Percentiles rank a stretch among this genome's conserved stretches.
phyloP scores from a whole-genome alignment of 2,888 invertebrate genomes.

The Sceliomorpha sp. region DNA sequence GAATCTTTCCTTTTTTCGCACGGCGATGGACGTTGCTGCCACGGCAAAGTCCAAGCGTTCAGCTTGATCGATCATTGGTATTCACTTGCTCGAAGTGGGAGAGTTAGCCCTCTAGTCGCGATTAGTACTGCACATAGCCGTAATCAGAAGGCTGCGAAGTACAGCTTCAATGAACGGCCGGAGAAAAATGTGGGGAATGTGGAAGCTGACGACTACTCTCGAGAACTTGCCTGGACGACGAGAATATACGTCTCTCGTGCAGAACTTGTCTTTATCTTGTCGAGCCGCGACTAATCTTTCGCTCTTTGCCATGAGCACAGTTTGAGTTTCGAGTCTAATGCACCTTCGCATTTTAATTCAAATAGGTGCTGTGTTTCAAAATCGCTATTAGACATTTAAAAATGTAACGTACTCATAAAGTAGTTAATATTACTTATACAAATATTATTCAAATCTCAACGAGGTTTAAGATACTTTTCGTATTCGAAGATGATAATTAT shows the following conservation, averaged over 20 bases:
- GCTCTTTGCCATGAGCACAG: conserved; percentile 33
- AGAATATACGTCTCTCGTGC: conserved; percentile 56
- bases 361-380: conserved; percentile 1
- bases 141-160: conserved; percentile 17
- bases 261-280: conserved; percentile 62
- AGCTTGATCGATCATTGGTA: conserved; percentile 28
- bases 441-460: too few species aligned
- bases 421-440: too few species aligned
- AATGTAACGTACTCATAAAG: background rate
- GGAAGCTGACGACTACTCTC: conserved; percentile 68
- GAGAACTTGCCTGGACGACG: conserved; percentile 57
- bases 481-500: too few species aligned
- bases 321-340: conserved; percentile 24
- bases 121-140: conserved; percentile 10
- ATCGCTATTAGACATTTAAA: background rate
- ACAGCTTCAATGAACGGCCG: conserved; percentile 56
- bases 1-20: background rate
- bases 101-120: conserved; percentile 25
- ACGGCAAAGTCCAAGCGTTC: conserved; percentile 17
- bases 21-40: conserved; percentile 19
- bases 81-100: conserved; percentile 15
- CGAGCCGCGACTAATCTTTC: conserved; percentile 50
- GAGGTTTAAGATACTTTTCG: too few species aligned
- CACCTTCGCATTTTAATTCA: conserved; percentile 30
- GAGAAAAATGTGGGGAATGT: conserved; percentile 70